Evolutionary conservation across 2,113 vertebrate genomes (phyloP).

Genomic region (Fulmarus glacialis): DNA sequence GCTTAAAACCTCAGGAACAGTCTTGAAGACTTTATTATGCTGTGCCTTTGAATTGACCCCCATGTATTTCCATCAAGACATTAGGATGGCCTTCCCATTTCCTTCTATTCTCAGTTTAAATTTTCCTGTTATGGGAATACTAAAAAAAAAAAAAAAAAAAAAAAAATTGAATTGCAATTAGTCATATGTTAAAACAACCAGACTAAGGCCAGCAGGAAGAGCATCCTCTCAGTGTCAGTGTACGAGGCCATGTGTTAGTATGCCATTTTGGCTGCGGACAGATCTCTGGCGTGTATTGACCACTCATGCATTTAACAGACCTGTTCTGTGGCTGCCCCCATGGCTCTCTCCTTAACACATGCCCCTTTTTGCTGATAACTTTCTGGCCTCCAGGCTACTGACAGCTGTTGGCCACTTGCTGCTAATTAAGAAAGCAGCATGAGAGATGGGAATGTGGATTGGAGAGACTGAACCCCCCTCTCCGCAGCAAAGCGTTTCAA

Average conservation of each 20-base stretch:
- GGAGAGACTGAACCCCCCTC: background rate
- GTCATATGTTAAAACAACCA: background rate
- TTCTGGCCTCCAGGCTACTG: slow-evolving; percentile 8
- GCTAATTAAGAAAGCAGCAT: slow-evolving; percentile 57
- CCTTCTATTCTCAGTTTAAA: slow-evolving; percentile 46
- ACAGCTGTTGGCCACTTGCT: slow-evolving; percentile 44
- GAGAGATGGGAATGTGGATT: background rate
- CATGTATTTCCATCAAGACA: background rate
- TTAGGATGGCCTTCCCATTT: slow-evolving; percentile 40
- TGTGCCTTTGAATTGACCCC: background rate
- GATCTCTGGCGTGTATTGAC: background rate
- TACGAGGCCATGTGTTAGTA: accelerated
- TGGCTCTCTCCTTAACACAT: background rate
- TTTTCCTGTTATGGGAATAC: slow-evolving; percentile 16
- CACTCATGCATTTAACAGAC: background rate
- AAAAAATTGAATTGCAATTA: background rate
- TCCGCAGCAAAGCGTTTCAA: background rate
- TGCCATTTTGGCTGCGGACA: background rate
- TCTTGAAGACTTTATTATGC: background rate
- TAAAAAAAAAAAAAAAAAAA: background rate
- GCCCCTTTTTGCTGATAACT: background rate
- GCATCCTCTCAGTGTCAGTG: background rate
- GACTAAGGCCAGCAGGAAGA: background rate
- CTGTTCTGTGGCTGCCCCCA: background rate
- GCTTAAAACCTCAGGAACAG: background rate